Evolutionary conservation across 2,113 vertebrate species (phyloP).

Genomic region (Dryoscopus gambensis): DNA sequence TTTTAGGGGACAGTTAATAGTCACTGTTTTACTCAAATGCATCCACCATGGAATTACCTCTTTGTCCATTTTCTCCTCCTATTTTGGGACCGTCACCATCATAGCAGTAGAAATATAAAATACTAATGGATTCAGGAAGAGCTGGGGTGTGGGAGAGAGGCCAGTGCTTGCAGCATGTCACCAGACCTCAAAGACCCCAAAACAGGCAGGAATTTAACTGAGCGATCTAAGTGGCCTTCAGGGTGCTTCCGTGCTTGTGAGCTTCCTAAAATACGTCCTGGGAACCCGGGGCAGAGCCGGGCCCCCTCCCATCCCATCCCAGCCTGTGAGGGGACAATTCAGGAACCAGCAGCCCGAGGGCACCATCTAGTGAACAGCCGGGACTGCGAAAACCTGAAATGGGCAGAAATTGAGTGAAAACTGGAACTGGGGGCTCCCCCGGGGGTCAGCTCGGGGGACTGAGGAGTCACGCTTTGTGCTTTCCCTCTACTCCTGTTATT

Average conservation of each 20-base stretch:
- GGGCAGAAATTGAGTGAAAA: not conserved
- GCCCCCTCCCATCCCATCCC: not conserved
- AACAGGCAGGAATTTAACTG: fast-evolving
- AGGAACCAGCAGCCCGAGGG: constrained; percentile 31
- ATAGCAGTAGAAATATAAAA: not conserved
- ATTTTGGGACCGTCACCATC: not conserved
- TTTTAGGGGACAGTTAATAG: not conserved
- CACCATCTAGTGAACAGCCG: constrained; percentile 58
- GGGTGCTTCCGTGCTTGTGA: not conserved
- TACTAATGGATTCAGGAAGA: not conserved
- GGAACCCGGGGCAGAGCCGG: not conserved
- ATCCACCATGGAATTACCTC: not conserved
- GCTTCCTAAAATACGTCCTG: not conserved
- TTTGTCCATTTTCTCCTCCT: not conserved
- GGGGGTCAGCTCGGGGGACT: not conserved
- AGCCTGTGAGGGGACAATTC: not conserved
- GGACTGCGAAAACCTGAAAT: not conserved
- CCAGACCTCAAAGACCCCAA: not conserved
- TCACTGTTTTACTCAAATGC: not conserved
- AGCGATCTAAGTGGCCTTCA: not conserved
- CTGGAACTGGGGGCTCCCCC: not conserved
- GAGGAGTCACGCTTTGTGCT: not conserved
- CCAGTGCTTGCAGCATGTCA: fast-evolving
- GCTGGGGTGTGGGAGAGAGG: not conserved
- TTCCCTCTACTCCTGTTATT: not conserved